A percentile compares a stretch with the other conserved stretches of the same genome.
These are phyloP conservation scores for Rhopalosiphum nymphaeae DNA, from an alignment of 2,888 invertebrate species.

Conservation along the genomic window DNA sequence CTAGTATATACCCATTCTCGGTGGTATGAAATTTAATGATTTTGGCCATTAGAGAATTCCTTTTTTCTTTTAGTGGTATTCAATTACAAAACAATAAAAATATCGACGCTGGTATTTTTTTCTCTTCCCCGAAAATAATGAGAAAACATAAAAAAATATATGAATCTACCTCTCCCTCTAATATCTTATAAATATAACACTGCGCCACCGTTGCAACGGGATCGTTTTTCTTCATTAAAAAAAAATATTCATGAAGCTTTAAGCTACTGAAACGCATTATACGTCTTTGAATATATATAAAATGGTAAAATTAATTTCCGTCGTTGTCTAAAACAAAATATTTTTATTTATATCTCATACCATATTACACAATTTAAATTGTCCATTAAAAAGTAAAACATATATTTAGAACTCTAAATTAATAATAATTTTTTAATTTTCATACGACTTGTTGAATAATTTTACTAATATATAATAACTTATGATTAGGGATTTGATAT, in stretches of 20 bases:
- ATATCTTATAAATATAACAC: not conserved
- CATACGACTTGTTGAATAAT: no score
- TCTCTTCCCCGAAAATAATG: not conserved
- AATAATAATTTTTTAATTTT: not conserved
- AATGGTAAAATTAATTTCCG: conserved; percentile 34
- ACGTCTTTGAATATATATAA: conserved; percentile 25
- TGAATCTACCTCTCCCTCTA: not conserved
- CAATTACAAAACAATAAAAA: conserved; percentile 59
- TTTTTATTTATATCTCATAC: not conserved
- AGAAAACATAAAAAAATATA: conserved; percentile 34
- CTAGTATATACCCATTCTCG: not conserved
- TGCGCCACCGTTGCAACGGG: not conserved
- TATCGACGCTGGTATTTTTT: conserved; percentile 36
- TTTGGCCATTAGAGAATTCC: conserved; percentile 48
- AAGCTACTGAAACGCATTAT: conserved; percentile 29
- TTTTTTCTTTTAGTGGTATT: conserved; percentile 40
- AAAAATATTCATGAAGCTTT: conserved; percentile 45
- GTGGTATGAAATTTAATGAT: conserved; percentile 56
- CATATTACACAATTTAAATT: not conserved
- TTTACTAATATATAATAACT: no score
- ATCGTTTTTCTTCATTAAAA: conserved; percentile 56
- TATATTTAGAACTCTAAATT: not conserved
- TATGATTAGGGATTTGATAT: no score
- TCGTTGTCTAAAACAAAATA: not conserved
- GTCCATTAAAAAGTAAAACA: not conserved